A percentile compares a stretch with the other conserved stretches of the same genome.
phyloP scores from a whole-genome alignment of 64 coral and sea anemone genomes.

The Orbicella faveolata region DNA sequence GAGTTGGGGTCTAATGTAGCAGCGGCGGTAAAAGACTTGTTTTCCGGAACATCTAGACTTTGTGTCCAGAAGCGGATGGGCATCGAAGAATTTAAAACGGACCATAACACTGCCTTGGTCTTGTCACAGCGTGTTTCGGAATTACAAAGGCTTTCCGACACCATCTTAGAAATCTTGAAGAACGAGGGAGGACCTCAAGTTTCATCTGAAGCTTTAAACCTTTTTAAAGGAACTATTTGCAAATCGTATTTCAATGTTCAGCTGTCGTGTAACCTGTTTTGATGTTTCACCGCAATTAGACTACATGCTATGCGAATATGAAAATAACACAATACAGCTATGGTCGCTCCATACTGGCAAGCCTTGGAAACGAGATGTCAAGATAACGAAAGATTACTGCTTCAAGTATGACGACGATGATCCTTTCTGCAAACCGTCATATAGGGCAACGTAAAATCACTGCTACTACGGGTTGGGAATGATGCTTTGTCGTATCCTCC shows the following conservation, averaged over 20 bases:
- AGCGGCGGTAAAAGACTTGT: neutral
- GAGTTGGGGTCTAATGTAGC: neutral
- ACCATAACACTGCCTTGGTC: no score
- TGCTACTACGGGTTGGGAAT: no score
- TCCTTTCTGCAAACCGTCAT: no score
- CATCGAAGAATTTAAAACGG: neutral
- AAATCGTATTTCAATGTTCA: neutral
- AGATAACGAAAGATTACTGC: neutral
- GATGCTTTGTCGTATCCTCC: neutral
- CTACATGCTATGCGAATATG: neutral
- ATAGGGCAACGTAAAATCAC: no score
- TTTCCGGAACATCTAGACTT: neutral
- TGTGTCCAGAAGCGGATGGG: neutral
- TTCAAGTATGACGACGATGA: no score
- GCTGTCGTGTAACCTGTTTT: neutral
- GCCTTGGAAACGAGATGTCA: neutral
- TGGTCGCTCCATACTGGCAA: slow-evolving; percentile 16
- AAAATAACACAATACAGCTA: neutral
- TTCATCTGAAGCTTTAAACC: neutral
- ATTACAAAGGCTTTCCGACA: neutral
- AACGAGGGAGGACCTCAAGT: neutral
- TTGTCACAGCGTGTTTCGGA: no score
- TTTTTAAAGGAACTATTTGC: neutral
- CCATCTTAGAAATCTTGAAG: neutral
- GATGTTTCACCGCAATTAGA: neutral